These are phyloP conservation scores for Candidula unifasciata DNA, from an alignment of 2,888 invertebrate genomes.

Conservation along the genomic window DNA sequence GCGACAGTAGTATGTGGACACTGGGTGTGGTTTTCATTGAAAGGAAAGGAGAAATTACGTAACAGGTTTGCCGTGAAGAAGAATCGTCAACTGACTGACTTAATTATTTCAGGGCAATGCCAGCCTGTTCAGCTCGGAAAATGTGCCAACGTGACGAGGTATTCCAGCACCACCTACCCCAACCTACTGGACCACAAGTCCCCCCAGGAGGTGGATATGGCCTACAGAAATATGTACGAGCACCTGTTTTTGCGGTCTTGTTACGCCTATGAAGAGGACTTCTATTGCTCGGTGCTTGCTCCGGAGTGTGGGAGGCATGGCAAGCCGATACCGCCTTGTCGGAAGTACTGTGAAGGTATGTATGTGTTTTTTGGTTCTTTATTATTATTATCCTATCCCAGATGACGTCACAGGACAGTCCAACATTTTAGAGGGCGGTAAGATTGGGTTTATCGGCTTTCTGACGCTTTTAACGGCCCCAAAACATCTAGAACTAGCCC, in stretches of 20 bases:
- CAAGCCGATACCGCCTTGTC: conserved; percentile 63
- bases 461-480: no score
- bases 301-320: conserved; percentile 61
- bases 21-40: no score
- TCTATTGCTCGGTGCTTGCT: conserved; percentile 64
- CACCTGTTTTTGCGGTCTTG: conserved; percentile 49
- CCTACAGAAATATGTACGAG: conserved; percentile 44
- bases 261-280: conserved; percentile 59
- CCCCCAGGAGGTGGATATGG: conserved; percentile 50
- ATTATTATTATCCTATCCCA: no score
- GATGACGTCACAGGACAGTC: no score
- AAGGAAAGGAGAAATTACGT: no score
- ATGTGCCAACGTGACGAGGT: conserved; percentile 61
- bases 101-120: conserved; percentile 59
- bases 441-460: no score
- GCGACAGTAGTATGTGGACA: no score
- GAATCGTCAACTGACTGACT: no score
- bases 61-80: no score
- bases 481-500: no score
- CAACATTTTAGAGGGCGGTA: no score
- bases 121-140: conserved; percentile 55
- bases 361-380: not conserved
- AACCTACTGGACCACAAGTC: conserved; percentile 63
- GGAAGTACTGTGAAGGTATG: conserved; percentile 62
- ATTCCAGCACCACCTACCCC: conserved; percentile 55